Conservation (phyloP, 2,888 invertebrate genomes). For the Ectemnius lituratus region DNA sequence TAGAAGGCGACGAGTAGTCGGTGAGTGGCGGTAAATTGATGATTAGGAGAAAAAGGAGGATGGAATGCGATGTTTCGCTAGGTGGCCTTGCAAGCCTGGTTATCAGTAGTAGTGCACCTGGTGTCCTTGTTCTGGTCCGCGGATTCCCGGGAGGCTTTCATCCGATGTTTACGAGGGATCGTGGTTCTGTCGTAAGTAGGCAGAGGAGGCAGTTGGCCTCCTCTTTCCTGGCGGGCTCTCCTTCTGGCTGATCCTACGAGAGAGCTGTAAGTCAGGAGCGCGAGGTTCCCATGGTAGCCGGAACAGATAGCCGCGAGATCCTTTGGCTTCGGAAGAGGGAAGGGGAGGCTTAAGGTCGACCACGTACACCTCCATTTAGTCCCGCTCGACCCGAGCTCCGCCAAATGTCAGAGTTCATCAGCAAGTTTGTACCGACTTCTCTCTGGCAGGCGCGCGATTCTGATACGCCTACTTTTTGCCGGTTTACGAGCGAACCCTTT, state of each 20-base stretch:
- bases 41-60: slow-evolving; percentile 34
- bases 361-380: slow-evolving; percentile 22
- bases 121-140: slow-evolving; percentile 58
- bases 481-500: slow-evolving; percentile 28
- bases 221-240: background rate
- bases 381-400: slow-evolving; percentile 24
- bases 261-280: slow-evolving; percentile 23
- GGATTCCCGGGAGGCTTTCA: slow-evolving; percentile 60
- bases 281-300: slow-evolving; percentile 51
- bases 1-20: too few relatives aligned
- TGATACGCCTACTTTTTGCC: slow-evolving; percentile 3
- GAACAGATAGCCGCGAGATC: slow-evolving; percentile 49
- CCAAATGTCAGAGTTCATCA: slow-evolving; percentile 54
- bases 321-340: slow-evolving; percentile 16
- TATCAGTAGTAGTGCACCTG: slow-evolving; percentile 61
- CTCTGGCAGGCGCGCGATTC: too few relatives aligned
- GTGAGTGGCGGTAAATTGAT: slow-evolving; percentile 36
- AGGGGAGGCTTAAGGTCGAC: slow-evolving; percentile 37
- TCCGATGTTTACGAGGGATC: slow-evolving; percentile 64
- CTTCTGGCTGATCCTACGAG: background rate
- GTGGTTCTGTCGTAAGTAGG: slow-evolving; percentile 59
- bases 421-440: slow-evolving; percentile 47
- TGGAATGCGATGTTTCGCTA: slow-evolving; percentile 46
- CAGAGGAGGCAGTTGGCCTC: slow-evolving; percentile 35
- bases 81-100: slow-evolving; percentile 47